phyloP scores from a whole-genome alignment of 2,888 invertebrate species.

The Rhimphoctona megacephalus region DNA sequence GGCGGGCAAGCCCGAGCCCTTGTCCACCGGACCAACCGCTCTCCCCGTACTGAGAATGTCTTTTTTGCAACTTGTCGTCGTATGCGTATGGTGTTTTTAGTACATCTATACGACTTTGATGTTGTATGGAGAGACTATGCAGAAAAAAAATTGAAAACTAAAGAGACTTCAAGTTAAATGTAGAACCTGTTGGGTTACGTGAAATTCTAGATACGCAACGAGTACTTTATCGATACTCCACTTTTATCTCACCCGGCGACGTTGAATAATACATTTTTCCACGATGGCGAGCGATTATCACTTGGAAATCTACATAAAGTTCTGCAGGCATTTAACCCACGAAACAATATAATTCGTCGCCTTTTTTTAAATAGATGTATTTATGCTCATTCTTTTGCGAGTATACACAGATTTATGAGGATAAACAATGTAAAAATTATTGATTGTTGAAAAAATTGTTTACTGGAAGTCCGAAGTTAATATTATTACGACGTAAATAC shows the following conservation, averaged over 20 bases:
- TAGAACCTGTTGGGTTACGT: constrained; percentile 20
- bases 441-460: too few species aligned
- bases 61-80: too few species aligned
- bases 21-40: too few species aligned
- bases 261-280: constrained; percentile 53
- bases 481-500: too few species aligned
- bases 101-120: too few species aligned
- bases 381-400: background rate
- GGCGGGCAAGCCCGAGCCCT: too few species aligned
- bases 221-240: constrained; percentile 44
- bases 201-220: background rate
- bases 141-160: background rate
- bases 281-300: background rate
- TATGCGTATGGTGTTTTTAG: too few species aligned
- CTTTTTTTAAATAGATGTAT: background rate
- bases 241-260: constrained; percentile 35
- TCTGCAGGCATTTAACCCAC: background rate
- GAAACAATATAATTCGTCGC: background rate
- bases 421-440: too few species aligned
- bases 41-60: too few species aligned
- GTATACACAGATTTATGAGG: too few species aligned
- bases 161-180: background rate
- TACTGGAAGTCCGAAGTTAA: too few species aligned
- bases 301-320: background rate
- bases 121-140: background rate